Evolutionary conservation across 1,140 invertebrate species (phyloP).

Genomic region (Drosophila mojavensis): DNA sequence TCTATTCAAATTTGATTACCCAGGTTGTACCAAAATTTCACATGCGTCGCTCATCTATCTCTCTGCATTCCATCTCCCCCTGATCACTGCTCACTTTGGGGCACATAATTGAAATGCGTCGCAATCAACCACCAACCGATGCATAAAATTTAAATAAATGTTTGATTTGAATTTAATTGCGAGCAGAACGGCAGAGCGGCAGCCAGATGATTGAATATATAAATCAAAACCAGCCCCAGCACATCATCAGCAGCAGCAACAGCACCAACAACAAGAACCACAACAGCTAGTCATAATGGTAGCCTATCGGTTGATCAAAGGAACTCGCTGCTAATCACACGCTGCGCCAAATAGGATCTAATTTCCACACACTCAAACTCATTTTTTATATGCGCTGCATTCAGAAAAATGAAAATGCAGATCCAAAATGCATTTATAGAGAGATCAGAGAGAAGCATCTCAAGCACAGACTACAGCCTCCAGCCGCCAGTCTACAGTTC

Average conservation of each 20-base stretch:
- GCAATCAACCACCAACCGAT: slow-evolving; percentile 75
- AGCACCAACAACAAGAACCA: slow-evolving; percentile 16
- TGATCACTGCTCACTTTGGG: neutral
- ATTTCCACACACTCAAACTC: slow-evolving; percentile 71
- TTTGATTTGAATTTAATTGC: slow-evolving; percentile 83
- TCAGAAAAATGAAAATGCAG: slow-evolving; percentile 3
- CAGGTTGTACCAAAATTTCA: no score
- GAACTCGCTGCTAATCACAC: slow-evolving; percentile 78
- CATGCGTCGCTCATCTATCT: no score
- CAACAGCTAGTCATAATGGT: slow-evolving; percentile 1
- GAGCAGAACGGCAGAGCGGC: slow-evolving; percentile 3
- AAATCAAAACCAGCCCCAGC: slow-evolving; percentile 66
- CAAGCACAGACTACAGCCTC: no score
- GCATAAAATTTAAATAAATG: slow-evolving; percentile 83
- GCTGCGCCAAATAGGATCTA: slow-evolving; percentile 82
- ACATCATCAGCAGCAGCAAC: slow-evolving; percentile 28
- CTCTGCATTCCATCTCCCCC: neutral
- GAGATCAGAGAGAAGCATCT: slow-evolving; percentile 53
- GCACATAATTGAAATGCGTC: slow-evolving; percentile 38
- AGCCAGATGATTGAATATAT: slow-evolving; percentile 70
- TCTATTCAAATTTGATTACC: no score
- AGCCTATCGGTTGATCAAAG: slow-evolving; percentile 62
- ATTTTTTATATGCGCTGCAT: slow-evolving; percentile 50
- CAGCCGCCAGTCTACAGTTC: slow-evolving; percentile 2
- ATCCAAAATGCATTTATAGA: slow-evolving; percentile 60